Evolutionary conservation across 2,113 vertebrate species (phyloP).

Genomic region (Poeciliopsis occidentalis): DNA sequence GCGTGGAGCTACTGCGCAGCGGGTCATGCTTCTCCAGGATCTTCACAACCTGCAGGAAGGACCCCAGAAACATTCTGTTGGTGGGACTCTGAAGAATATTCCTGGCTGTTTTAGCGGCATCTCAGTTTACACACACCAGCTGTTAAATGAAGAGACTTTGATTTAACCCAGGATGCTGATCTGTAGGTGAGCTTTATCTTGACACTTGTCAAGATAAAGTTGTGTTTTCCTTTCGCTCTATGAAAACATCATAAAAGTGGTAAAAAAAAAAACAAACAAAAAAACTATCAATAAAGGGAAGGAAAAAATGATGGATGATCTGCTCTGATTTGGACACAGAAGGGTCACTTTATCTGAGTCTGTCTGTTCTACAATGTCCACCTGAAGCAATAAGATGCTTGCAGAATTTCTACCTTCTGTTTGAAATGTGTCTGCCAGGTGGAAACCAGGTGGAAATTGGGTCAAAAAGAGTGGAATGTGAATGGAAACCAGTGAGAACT

Average conservation of each 20-base stretch:
- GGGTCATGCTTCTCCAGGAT: slow-evolving; percentile 97
- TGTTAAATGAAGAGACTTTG: background rate
- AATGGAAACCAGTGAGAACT: no score
- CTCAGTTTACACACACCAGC: background rate
- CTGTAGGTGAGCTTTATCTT: background rate
- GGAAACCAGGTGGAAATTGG: no score
- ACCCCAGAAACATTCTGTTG: background rate
- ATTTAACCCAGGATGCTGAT: background rate
- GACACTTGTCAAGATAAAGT: no score
- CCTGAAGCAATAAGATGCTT: background rate
- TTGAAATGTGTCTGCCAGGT: no score
- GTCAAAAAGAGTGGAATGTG: no score
- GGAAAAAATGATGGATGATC: background rate
- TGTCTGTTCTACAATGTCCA: background rate
- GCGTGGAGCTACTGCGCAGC: slow-evolving; percentile 69
- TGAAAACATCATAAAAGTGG: background rate
- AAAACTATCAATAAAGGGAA: background rate
- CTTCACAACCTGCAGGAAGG: slow-evolving; percentile 87
- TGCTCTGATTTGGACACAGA: background rate
- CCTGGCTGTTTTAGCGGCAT: background rate
- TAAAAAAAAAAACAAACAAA: background rate
- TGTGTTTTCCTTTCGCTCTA: background rate
- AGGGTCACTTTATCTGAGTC: background rate
- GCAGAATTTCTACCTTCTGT: background rate
- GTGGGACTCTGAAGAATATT: background rate